Evolutionary conservation across 1,140 invertebrate genomes (phyloP), one percentile per base, ranked within the genome.

Genomic region (Subanguina moxae): DNA sequence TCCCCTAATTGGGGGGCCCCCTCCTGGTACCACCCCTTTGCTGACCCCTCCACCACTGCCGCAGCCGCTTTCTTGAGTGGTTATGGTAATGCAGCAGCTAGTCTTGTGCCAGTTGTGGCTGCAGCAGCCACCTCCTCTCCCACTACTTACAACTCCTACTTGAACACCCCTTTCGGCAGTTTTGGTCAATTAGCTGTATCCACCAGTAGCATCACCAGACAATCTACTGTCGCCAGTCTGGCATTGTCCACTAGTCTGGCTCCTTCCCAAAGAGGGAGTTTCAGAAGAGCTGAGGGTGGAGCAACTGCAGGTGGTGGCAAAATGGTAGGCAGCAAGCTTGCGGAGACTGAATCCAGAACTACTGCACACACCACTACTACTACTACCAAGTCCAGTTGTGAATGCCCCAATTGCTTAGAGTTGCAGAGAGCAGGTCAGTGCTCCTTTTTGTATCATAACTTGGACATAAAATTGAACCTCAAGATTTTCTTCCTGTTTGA

Each of bases 11-110:
- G 48, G n/a, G 15, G n/a, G 3, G 15, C 48, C 3, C n/a, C 48
- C 48, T 21, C 48, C 48, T 52, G n/a, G 23, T 52, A 19, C n/a
- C 48, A 52, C n/a, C 48, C 48, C 48, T 52, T 52, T 25, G 48
- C 48, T 21, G 48, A 52, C 23, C 17, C 48, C n/a, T 52, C 48
- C 15, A 52, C 48, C n/a, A 52, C 48, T 19, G 48, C 48, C 17
- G 48, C 48, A 21, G 48, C 48, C 8, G 48, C 48, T 19, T 52
- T 52, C 48, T 52, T 52, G 23, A 19, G 23, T 25, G 48, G 48
- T 19, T 52, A 52, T 15, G 48, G 48, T 3, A 52, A 1, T 52
- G 48, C 48, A 21, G n/a, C 23, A 52, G n/a, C 48, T 19, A 19
- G 23, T 8, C n/a, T 25, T 5, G 23, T 52, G 48, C n/a, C 48